phyloP scores from a whole-genome alignment of 1,140 invertebrate genomes.

The Penaeus vannamei region DNA sequence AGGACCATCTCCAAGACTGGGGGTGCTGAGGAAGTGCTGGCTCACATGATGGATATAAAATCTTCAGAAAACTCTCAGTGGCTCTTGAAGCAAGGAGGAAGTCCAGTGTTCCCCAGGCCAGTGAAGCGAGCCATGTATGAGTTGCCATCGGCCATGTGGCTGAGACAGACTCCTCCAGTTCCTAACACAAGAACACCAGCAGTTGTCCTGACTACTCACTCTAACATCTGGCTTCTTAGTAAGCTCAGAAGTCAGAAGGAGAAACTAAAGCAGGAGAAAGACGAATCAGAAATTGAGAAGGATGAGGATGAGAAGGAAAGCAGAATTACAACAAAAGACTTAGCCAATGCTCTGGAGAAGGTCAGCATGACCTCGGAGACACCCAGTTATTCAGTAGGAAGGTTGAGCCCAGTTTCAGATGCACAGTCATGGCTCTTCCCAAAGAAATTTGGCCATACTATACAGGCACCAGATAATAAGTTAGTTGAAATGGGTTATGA shows the following conservation, averaged over 20 bases:
- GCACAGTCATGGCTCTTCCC: no score
- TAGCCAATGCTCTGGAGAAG: slow-evolving; percentile 44
- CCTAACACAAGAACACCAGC: neutral
- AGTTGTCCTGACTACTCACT: slow-evolving; percentile 31
- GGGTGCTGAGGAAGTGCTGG: neutral
- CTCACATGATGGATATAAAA: slow-evolving; percentile 36
- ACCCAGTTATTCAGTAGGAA: no score
- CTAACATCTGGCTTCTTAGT: slow-evolving; percentile 52
- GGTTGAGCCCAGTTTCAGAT: no score
- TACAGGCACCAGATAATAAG: no score
- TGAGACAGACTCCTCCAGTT: neutral
- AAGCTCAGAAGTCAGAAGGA: slow-evolving; percentile 43
- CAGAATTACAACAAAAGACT: slow-evolving; percentile 39
- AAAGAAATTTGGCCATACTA: no score
- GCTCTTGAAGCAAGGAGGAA: slow-evolving; percentile 17
- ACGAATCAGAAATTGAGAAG: slow-evolving; percentile 35
- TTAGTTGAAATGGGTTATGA: no score
- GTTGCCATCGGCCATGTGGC: slow-evolving; percentile 37
- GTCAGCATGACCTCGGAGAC: neutral
- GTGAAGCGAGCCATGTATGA: slow-evolving; percentile 48
- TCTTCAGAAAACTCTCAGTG: slow-evolving; percentile 44
- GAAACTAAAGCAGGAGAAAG: slow-evolving; percentile 42
- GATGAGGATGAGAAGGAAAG: slow-evolving; percentile 46
- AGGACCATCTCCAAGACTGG: slow-evolving; percentile 46
- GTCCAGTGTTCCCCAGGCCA: slow-evolving; percentile 13